These are phyloP conservation scores for Nomada flava DNA, from an alignment of 2,888 invertebrate species.

Conservation along the genomic window DNA sequence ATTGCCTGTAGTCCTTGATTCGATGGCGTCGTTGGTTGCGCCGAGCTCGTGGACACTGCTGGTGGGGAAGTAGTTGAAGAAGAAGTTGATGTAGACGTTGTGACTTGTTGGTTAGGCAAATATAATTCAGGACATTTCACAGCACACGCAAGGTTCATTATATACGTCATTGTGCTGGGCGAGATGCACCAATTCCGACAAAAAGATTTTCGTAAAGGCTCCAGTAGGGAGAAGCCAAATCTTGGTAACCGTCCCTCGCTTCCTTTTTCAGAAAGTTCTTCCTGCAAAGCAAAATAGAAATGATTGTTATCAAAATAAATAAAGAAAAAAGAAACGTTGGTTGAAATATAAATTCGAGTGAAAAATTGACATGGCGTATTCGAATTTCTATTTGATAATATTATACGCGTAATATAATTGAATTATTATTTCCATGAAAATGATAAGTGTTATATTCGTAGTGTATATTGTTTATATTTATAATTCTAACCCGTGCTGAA, in stretches of 20 bases:
- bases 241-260: background rate
- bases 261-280: background rate
- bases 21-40: background rate
- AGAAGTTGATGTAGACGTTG: background rate
- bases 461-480: background rate
- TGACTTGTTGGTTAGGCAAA: background rate
- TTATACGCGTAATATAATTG: background rate
- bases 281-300: background rate
- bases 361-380: too few species aligned
- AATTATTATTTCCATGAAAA: too few species aligned
- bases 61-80: background rate
- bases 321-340: background rate
- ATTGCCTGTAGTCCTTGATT: too few species aligned
- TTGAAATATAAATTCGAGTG: too few species aligned
- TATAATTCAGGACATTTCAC: slow-evolving; percentile 62
- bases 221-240: slow-evolving; percentile 44
- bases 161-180: background rate
- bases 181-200: slow-evolving; percentile 32
- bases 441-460: background rate
- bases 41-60: background rate
- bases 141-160: slow-evolving; percentile 38
- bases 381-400: background rate
- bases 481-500: slow-evolving; percentile 49
- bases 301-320: background rate
- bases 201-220: slow-evolving; percentile 21